A percentile compares a stretch with the other conserved stretches of the same genome.
Evolutionary conservation across 2,797 vertebrate genomes (phyloP).

Genomic region (Falco columbarius): DNA sequence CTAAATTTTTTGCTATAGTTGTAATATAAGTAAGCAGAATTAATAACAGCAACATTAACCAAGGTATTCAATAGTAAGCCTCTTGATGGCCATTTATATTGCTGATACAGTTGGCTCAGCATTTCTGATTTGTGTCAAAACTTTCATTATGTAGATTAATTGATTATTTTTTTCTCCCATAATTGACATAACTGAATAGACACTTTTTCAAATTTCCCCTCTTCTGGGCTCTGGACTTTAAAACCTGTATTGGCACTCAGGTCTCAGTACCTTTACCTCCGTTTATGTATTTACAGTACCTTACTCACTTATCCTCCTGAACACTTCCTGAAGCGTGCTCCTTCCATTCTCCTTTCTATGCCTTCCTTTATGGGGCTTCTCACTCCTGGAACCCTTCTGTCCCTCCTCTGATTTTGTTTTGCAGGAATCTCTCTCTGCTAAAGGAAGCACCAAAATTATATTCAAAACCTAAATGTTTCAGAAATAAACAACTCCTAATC

Average conservation of each 20-base stretch:
- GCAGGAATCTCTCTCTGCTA: not conserved
- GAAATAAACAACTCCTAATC: not conserved
- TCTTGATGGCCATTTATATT: not conserved
- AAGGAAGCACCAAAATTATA: not conserved
- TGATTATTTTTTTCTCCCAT: not conserved
- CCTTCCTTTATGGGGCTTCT: not conserved
- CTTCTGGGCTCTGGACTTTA: not conserved
- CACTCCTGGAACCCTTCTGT: not conserved
- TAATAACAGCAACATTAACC: not conserved
- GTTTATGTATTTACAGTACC: not conserved
- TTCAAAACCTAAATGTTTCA: not conserved
- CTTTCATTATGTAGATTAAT: not conserved
- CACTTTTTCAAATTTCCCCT: not conserved
- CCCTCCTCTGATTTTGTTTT: not conserved
- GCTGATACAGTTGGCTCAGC: not conserved
- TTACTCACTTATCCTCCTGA: not conserved
- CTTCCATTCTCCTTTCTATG: not conserved
- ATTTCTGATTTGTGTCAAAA: not conserved
- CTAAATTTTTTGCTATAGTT: not conserved
- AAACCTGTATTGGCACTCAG: not conserved
- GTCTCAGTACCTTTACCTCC: not conserved
- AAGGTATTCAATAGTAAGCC: not conserved
- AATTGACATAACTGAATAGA: not conserved
- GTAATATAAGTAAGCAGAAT: not conserved
- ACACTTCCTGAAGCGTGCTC: not conserved